Evolutionary conservation across 92 coral and sea anemone species (phyloP), one percentile per base, ranked within the genome.

Genomic region (Umimayanthus chanpuru): DNA sequence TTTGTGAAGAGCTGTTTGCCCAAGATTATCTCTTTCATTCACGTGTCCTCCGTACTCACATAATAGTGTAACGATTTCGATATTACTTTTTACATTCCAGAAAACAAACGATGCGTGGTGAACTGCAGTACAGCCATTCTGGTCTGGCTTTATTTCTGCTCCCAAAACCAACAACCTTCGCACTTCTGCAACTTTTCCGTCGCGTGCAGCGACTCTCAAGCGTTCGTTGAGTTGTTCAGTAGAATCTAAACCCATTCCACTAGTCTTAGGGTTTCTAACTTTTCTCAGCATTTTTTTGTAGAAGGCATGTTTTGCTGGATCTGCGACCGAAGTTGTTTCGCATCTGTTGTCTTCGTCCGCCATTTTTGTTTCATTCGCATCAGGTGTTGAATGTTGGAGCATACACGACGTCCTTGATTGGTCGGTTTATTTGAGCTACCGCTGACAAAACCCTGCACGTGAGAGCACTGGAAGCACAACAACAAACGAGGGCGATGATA

Each of bases 261-360:
- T 25, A 25, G 40, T 11, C 32, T 50, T 79, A 11, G 18, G 40
- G 0, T 28, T 28, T 11, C 7, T 79, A 49, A 25, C 56, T 47
- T 79, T 79, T 50, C 82, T 47, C 30, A 79, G 66, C 82, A 79
- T 79, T 79, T 50, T 79, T 79, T 12, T 79, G 66, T 79, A 79
- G 41, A 79, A 79, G 82, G 82, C 40, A 25, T 2, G 30, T 79
- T 79, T 79, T n/a, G 64, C 82, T 25, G 82, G 56, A 25, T 50
- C 66, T 28, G 65, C 28, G 67, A 23, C 16, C 38, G 75, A 18
- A 47, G 55, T 79, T 50, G 67, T n/a, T 9, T 79, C 65, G 66
- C 64, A 12, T 7, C 40, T 14, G 40, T 28, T 25, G 20, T 39
- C 36, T n/a, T 78, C 82, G 66, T 79, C 82, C 41, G 67, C 70